Evolutionary conservation across 2,888 invertebrate species (phyloP).

Genomic region (Leucophenga montana): DNA sequence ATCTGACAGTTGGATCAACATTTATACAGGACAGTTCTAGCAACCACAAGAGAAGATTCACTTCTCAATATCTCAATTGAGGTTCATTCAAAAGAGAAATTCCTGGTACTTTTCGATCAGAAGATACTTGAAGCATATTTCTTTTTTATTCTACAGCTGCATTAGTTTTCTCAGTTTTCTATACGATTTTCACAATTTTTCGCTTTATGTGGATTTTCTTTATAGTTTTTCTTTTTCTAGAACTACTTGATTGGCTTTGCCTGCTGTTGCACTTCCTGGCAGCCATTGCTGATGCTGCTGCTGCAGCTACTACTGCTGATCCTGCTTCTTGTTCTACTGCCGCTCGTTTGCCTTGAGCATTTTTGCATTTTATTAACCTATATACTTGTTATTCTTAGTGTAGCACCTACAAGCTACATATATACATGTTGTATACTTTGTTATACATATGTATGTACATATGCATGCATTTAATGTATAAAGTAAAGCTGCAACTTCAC

Average conservation of each 20-base stretch:
- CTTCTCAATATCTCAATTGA: no score
- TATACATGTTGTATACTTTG: not conserved
- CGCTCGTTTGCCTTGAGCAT: conserved; percentile 42
- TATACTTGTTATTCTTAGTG: conserved; percentile 34
- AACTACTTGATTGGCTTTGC: conserved; percentile 13
- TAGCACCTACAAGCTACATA: conserved; percentile 10
- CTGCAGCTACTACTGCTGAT: conserved; percentile 29
- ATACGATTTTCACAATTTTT: not conserved
- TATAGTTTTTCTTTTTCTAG: not conserved
- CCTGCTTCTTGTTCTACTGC: conserved; percentile 54
- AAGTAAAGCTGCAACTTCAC: conserved; percentile 57
- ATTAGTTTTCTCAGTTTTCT: not conserved
- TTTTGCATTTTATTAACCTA: conserved; percentile 66
- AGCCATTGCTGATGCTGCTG: not conserved
- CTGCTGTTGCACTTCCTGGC: conserved; percentile 4
- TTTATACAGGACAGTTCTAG: no score
- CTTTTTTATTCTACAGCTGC: not conserved
- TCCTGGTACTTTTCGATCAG: not conserved
- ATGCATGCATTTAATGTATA: conserved; percentile 54
- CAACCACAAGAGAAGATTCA: no score
- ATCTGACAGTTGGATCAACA: no score
- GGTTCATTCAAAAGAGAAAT: no score
- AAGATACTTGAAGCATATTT: no score
- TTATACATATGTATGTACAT: conserved; percentile 32
- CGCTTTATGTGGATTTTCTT: not conserved